Evolutionary conservation across 2,113 vertebrate genomes (phyloP).

Genomic region (Pelecanoides urinatrix): DNA sequence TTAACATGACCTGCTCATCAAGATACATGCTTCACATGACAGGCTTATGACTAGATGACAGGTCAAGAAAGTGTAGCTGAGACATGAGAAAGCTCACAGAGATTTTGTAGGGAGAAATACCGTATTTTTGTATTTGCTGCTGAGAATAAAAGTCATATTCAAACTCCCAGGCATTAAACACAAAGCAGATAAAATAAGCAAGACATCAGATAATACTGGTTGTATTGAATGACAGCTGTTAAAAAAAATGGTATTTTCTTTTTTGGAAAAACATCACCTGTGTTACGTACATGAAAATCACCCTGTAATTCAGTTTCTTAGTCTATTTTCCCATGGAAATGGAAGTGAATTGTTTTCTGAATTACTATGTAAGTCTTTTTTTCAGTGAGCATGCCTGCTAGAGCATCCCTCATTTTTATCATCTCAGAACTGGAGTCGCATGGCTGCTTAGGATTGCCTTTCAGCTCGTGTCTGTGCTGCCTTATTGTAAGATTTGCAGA

Average conservation of each 20-base stretch:
- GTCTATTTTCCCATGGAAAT: not conserved
- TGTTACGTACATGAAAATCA: not conserved
- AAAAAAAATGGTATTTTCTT: not conserved
- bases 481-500: constrained; percentile 7
- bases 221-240: not conserved
- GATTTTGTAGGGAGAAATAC: not conserved
- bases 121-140: not conserved
- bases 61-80: not conserved
- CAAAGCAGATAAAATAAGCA: not conserved
- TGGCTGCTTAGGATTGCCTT: constrained; percentile 4
- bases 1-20: not conserved
- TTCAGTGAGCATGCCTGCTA: not conserved
- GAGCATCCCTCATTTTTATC: constrained; percentile 1
- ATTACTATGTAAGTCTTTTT: not conserved
- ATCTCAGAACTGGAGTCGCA: constrained; percentile 1
- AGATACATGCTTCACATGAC: not conserved
- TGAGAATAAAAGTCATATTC: not conserved
- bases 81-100: not conserved
- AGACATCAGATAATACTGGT: not conserved
- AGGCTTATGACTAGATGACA: not conserved
- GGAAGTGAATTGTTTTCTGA: not conserved
- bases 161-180: not conserved
- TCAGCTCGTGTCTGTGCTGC: not conserved
- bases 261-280: fast-evolving
- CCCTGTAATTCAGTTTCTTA: not conserved